phyloP scores from a whole-genome alignment of 2,113 vertebrate genomes.

The Beaufortia kweichowensis region DNA sequence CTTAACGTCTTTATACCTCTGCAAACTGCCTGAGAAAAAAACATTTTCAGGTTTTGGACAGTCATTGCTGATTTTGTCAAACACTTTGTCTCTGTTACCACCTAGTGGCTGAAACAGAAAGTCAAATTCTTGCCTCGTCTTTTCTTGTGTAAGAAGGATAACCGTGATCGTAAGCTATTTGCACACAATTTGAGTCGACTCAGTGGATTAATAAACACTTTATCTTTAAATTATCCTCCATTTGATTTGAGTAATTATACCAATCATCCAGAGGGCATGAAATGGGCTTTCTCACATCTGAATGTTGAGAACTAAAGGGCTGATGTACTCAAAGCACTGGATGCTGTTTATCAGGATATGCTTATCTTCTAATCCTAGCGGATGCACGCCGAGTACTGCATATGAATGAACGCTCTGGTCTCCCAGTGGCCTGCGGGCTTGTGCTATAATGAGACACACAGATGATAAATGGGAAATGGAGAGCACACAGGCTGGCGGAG shows the following conservation, averaged over 20 bases:
- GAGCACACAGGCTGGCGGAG: conserved; percentile 3
- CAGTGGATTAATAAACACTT: neutral
- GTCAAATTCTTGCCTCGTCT: neutral
- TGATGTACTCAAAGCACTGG: neutral
- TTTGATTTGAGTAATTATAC: conserved; percentile 7
- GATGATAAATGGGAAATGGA: conserved; percentile 22
- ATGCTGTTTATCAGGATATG: conserved; percentile 6
- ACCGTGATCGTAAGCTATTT: neutral
- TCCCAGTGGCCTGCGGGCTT: conserved; percentile 20
- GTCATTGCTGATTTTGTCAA: neutral
- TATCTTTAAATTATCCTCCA: conserved; percentile 15
- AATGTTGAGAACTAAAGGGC: conserved; percentile 3
- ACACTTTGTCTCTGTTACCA: conserved; percentile 54
- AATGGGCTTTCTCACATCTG: neutral
- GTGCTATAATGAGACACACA: conserved; percentile 16
- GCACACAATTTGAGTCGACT: neutral
- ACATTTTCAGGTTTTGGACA: neutral
- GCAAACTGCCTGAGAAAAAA: neutral
- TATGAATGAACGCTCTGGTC: conserved; percentile 18
- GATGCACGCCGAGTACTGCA: neutral
- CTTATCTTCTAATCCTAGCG: conserved; percentile 11
- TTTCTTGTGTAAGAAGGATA: neutral
- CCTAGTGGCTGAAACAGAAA: conserved; percentile 59
- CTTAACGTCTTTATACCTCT: neutral
- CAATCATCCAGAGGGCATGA: neutral